These are phyloP conservation scores for Pycnomerus fuliginosus DNA, from an alignment of 2,888 invertebrate species.

Conservation along the genomic window DNA sequence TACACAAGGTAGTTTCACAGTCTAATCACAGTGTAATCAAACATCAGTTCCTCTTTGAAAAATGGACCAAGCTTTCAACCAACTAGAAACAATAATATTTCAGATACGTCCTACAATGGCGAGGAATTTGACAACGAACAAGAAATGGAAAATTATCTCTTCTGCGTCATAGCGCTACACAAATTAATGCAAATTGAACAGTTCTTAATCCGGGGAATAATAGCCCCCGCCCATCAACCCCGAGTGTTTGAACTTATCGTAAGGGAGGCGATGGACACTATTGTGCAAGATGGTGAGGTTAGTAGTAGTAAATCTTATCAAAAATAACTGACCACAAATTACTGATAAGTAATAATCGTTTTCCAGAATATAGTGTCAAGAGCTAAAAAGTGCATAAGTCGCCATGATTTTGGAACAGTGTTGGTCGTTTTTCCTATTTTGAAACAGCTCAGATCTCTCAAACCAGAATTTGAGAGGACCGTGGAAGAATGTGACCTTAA, in stretches of 20 bases:
- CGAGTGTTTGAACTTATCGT: conserved; percentile 83
- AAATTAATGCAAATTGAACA: conserved; percentile 87
- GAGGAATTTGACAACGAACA: conserved; percentile 70
- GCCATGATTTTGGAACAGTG: conserved; percentile 78
- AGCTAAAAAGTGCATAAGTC: conserved; percentile 72
- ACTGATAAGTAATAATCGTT: conserved; percentile 5
- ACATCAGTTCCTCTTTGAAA: no score
- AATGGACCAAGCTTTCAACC: no score
- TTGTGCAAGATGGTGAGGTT: conserved; percentile 85
- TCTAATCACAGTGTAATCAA: no score
- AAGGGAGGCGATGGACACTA: conserved; percentile 78
- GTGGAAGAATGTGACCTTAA: conserved; percentile 71
- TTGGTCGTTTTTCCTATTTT: conserved; percentile 80
- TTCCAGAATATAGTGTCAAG: conserved; percentile 68
- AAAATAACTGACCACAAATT: conserved; percentile 1
- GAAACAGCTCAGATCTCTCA: conserved; percentile 72
- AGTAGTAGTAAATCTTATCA: background rate
- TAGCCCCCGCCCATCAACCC: conserved; percentile 78
- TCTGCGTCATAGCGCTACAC: conserved; percentile 78
- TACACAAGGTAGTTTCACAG: no score
- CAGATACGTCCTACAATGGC: conserved; percentile 49
- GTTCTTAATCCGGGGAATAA: conserved; percentile 77
- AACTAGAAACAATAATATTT: no score
- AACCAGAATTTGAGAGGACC: conserved; percentile 79
- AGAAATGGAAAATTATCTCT: conserved; percentile 81